Conservation (phyloP, 1,140 invertebrate genomes). For the Uloborus diversus region DNA sequence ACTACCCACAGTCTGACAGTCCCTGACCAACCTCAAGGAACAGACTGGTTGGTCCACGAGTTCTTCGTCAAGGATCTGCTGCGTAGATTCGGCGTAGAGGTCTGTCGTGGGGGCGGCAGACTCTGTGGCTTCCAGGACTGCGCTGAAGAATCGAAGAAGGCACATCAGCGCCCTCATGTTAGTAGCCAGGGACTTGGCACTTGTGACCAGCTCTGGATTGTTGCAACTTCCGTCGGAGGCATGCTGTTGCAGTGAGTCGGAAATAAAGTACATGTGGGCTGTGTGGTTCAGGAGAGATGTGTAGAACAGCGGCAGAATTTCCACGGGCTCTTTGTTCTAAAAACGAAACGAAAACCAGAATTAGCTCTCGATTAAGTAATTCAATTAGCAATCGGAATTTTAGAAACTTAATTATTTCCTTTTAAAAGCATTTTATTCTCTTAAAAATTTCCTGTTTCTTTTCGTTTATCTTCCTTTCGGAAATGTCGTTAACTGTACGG, state of each 20-base stretch:
- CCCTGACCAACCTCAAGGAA: constrained; percentile 16
- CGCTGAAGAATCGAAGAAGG: constrained; percentile 2
- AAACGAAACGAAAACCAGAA: neutral
- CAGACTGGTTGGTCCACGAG: constrained; percentile 36
- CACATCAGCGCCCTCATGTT: constrained; percentile 35
- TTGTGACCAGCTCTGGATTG: neutral
- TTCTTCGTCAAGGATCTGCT: constrained; percentile 17
- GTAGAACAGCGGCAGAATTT: constrained; percentile 16
- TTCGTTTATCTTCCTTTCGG: no score
- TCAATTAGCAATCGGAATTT: no score
- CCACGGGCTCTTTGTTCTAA: neutral
- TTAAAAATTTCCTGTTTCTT: no score
- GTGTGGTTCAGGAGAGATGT: constrained; percentile 43
- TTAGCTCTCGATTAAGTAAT: no score
- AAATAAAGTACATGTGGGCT: constrained; percentile 29
- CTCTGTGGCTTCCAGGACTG: neutral
- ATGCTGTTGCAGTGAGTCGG: constrained; percentile 1
- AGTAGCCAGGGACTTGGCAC: neutral
- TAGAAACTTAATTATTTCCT: no score
- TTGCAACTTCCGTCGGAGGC: neutral
- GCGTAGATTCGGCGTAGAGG: neutral
- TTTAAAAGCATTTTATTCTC: no score
- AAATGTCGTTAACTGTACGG: no score
- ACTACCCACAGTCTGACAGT: constrained; percentile 28
- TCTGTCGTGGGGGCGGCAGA: neutral